phyloP scores from a whole-genome alignment of 1,140 invertebrate species.

The Drosophila kikkawai region DNA sequence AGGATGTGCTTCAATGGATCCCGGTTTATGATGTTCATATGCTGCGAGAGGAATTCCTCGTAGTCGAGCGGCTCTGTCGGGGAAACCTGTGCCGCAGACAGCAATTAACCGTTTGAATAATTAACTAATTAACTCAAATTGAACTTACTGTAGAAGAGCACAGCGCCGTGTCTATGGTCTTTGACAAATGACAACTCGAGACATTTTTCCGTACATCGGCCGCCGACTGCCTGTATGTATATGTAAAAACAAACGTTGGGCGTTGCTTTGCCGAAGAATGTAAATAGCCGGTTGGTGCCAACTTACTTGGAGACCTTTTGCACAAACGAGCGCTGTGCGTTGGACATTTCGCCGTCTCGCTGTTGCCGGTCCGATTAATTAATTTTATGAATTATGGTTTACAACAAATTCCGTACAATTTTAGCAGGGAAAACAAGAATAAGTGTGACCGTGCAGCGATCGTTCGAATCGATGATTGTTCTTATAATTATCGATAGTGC shows the following conservation, averaged over 20 bases:
- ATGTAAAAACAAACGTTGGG: slow-evolving; percentile 13
- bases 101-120: no score
- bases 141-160: slow-evolving; percentile 87
- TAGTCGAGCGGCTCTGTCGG: slow-evolving; percentile 95
- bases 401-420: background rate
- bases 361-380: no score
- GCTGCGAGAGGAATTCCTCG: slow-evolving; percentile 94
- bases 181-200: slow-evolving; percentile 85
- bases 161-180: slow-evolving; percentile 86
- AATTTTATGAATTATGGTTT: no score
- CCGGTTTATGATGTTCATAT: slow-evolving; percentile 90
- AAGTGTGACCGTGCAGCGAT: no score
- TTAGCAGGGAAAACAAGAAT: no score
- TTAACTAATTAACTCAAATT: slow-evolving; percentile 37
- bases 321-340: slow-evolving; percentile 90
- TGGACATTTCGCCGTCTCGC: slow-evolving; percentile 38
- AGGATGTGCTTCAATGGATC: slow-evolving; percentile 92
- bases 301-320: slow-evolving; percentile 91
- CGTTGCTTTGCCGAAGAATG: slow-evolving; percentile 28
- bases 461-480: no score
- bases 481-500: no score
- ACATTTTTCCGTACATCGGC: slow-evolving; percentile 92
- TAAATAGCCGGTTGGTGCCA: background rate
- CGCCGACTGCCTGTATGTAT: slow-evolving; percentile 88
- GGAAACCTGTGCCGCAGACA: slow-evolving; percentile 86